Conservation (phyloP, 2,888 invertebrate genomes). For the Autographa pulchrina region DNA sequence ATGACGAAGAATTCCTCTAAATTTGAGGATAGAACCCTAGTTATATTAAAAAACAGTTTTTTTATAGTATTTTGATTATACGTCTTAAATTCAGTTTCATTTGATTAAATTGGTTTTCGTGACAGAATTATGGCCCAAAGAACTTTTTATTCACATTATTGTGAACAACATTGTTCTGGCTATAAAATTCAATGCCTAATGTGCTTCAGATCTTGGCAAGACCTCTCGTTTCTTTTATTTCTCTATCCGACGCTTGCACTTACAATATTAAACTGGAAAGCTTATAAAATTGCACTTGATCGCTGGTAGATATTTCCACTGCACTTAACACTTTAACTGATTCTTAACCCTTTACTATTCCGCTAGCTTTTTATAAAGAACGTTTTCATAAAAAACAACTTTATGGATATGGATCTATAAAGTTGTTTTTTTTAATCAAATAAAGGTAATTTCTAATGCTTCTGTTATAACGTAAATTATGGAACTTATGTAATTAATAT, state of each 20-base stretch:
- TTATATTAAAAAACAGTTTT: too few relatives aligned
- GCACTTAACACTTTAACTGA: neutral
- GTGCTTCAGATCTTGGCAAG: conserved; percentile 1
- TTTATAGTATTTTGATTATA: too few relatives aligned
- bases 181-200: neutral
- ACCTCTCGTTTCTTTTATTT: neutral
- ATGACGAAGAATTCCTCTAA: neutral
- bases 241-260: neutral
- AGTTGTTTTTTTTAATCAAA: too few relatives aligned
- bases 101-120: too few relatives aligned
- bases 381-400: neutral
- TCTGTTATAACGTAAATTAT: too few relatives aligned
- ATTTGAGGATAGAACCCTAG: too few relatives aligned
- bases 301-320: neutral
- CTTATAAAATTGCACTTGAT: conserved; percentile 2
- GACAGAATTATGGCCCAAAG: too few relatives aligned
- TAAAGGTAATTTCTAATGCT: too few relatives aligned
- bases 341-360: neutral
- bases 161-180: neutral
- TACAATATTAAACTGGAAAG: neutral
- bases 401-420: too few relatives aligned
- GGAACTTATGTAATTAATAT: too few relatives aligned
- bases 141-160: too few relatives aligned
- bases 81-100: too few relatives aligned
- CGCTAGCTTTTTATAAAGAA: neutral